phyloP scores from a whole-genome alignment of 2,113 vertebrate genomes.

The Cisticola juncidis region DNA sequence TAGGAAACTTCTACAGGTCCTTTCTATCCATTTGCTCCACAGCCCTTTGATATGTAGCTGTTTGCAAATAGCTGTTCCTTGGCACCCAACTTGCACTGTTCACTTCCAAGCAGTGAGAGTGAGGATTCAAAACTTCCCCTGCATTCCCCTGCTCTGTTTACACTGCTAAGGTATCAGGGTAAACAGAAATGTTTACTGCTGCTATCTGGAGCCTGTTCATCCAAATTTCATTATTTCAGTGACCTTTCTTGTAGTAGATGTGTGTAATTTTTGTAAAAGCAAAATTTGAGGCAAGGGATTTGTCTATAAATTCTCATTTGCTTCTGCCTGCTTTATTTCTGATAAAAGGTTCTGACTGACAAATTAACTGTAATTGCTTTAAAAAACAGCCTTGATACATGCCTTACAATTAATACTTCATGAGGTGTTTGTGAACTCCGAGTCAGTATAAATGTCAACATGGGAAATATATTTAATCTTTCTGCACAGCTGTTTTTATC shows the following conservation, averaged over 20 bases:
- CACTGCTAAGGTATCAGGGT: not conserved
- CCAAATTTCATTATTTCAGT: not conserved
- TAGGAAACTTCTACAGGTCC: not conserved
- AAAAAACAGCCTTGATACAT: not conserved
- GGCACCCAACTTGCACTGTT: not conserved
- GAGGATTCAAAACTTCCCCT: not conserved
- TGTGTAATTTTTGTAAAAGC: not conserved
- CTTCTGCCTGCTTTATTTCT: not conserved
- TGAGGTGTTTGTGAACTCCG: not conserved
- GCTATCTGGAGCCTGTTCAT: not conserved
- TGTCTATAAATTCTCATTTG: not conserved
- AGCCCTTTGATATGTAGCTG: fast-evolving
- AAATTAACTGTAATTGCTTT: slow-evolving; percentile 4
- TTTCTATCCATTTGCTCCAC: not conserved
- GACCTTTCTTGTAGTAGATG: not conserved
- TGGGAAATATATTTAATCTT: slow-evolving; percentile 10
- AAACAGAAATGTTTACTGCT: not conserved
- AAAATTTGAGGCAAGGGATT: not conserved
- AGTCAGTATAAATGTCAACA: not conserved
- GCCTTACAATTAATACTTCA: not conserved
- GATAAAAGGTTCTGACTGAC: not conserved
- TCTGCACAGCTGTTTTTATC: slow-evolving; percentile 11
- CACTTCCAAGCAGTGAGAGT: not conserved
- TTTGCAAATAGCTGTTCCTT: not conserved
- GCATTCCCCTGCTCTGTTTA: not conserved